Evolutionary conservation across 2,888 invertebrate genomes (phyloP).

Genomic region (Leptarthrus brevirostris): DNA sequence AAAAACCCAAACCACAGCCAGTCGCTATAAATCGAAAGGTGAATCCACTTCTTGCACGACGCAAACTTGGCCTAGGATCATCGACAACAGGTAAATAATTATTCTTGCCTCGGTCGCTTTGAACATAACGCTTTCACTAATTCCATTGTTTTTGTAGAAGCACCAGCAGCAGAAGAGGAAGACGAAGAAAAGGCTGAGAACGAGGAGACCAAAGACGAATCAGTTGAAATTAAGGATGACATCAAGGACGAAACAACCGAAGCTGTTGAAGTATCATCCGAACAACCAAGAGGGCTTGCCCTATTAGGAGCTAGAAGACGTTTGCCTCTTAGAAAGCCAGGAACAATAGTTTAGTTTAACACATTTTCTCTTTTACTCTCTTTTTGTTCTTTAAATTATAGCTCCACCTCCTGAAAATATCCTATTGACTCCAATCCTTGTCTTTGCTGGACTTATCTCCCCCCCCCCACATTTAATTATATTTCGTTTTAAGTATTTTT

Average conservation of each 20-base stretch:
- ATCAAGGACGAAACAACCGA: slow-evolving; percentile 67
- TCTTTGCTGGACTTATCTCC: not conserved
- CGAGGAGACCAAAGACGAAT: slow-evolving; percentile 59
- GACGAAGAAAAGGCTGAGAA: slow-evolving; percentile 54
- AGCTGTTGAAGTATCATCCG: slow-evolving; percentile 68
- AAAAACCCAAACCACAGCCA: slow-evolving; percentile 60
- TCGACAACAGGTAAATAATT: slow-evolving; percentile 63
- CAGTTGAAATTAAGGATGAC: slow-evolving; percentile 65
- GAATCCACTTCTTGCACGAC: slow-evolving; percentile 64
- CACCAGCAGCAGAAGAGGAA: slow-evolving; percentile 56
- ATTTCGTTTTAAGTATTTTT: not conserved
- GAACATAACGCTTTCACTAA: not conserved
- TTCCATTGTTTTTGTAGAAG: slow-evolving; percentile 52
- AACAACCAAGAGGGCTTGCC: slow-evolving; percentile 74
- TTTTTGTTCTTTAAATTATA: not conserved
- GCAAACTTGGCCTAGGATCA: slow-evolving; percentile 60
- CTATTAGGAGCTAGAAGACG: slow-evolving; percentile 78
- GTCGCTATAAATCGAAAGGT: slow-evolving; percentile 61
- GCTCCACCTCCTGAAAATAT: not conserved
- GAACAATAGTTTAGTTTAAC: slow-evolving; percentile 67
- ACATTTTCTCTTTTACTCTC: no score
- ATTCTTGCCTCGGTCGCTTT: no score
- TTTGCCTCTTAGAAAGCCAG: slow-evolving; percentile 72
- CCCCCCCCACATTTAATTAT: no score
- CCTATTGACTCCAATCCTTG: not conserved